A percentile compares a stretch with the other conserved stretches of the same genome.
Conservation (phyloP, 2,113 vertebrate species). For the Blennius ocellaris region DNA sequence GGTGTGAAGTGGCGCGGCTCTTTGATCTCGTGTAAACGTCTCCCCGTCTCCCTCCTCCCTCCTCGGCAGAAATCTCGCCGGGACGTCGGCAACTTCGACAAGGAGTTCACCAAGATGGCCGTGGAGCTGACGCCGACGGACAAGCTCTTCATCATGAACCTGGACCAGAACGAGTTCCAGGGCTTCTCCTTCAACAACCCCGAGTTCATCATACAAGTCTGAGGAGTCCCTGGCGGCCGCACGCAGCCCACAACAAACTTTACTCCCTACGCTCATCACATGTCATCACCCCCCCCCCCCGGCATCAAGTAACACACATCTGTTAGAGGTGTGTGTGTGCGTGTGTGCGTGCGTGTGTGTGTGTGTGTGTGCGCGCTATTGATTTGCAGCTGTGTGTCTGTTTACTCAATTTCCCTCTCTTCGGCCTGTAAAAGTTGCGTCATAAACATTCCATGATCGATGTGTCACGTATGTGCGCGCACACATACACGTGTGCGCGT, state of each 20-base stretch:
- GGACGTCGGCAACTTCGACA: slow-evolving; percentile 97
- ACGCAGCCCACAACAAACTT: slow-evolving; percentile 30
- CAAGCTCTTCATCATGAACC: slow-evolving; percentile 99
- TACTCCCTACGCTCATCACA: slow-evolving; percentile 1
- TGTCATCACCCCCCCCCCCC: no score
- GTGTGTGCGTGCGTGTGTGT: neutral
- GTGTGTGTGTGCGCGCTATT: slow-evolving; percentile 30
- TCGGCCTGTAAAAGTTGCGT: slow-evolving; percentile 45
- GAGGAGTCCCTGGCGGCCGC: slow-evolving; percentile 57
- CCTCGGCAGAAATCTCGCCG: slow-evolving; percentile 90
- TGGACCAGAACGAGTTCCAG: slow-evolving; percentile 99
- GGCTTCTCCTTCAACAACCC: slow-evolving; percentile 99
- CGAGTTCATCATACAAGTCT: slow-evolving; percentile 96
- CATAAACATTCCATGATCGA: slow-evolving; percentile 71
- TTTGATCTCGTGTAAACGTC: neutral
- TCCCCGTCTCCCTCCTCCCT: neutral
- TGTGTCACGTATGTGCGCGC: slow-evolving; percentile 46
- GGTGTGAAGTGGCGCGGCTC: neutral
- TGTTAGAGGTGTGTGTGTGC: neutral
- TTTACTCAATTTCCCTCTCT: slow-evolving; percentile 62
- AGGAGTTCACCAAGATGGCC: slow-evolving; percentile 97
- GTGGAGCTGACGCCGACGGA: slow-evolving; percentile 98
- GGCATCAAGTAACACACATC: no score
- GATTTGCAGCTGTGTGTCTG: slow-evolving; percentile 47
- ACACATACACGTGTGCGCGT: slow-evolving; percentile 7